phyloP scores from a whole-genome alignment of 1,140 invertebrate species.

The Brachionus sp. region DNA sequence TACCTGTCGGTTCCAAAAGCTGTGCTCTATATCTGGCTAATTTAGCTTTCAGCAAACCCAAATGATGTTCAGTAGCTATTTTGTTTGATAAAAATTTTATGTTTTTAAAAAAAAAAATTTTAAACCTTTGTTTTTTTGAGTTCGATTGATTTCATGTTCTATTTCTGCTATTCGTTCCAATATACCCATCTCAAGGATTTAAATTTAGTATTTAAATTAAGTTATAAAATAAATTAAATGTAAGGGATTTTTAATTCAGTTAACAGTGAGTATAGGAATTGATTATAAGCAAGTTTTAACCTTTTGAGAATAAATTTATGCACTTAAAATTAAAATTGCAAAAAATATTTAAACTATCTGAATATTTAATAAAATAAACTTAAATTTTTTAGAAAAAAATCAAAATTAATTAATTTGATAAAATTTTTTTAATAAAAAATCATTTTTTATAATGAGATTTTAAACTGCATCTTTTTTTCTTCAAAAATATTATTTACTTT shows the following conservation, averaged over 20 bases:
- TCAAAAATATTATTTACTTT: too few species aligned
- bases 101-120: neutral
- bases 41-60: slow-evolving; percentile 91
- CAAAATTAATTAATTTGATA: too few species aligned
- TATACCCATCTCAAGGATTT: slow-evolving; percentile 29
- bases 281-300: neutral
- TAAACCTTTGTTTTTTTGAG: slow-evolving; percentile 88
- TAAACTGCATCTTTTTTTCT: too few species aligned
- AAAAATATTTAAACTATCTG: too few species aligned
- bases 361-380: too few species aligned
- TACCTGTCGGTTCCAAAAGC: slow-evolving; percentile 95
- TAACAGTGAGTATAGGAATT: neutral
- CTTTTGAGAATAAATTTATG: too few species aligned
- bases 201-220: neutral
- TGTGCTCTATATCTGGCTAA: slow-evolving; percentile 93
- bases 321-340: too few species aligned
- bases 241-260: neutral
- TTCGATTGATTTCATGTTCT: slow-evolving; percentile 78
- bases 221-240: neutral
- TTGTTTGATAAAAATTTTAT: neutral
- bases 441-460: too few species aligned
- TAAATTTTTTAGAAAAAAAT: too few species aligned
- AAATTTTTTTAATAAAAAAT: too few species aligned
- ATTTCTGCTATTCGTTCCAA: slow-evolving; percentile 45
- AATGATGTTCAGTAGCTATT: slow-evolving; percentile 90